Percentiles rank a stretch among this genome's conserved stretches.
Evolutionary conservation across 2,888 invertebrate genomes (phyloP).

Genomic region (Corbicula japonica): DNA sequence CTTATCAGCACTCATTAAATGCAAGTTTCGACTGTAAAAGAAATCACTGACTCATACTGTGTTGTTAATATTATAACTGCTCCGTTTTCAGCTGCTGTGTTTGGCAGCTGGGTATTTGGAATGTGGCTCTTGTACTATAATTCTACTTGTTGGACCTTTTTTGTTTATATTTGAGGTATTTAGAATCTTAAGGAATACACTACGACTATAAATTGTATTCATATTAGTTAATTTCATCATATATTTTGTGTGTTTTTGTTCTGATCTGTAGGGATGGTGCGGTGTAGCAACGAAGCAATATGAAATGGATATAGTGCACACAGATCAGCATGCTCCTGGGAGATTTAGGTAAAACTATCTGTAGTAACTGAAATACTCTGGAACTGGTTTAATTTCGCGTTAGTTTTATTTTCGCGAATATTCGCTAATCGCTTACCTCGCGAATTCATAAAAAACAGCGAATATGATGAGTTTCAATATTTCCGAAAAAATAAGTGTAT

Average conservation of each 20-base stretch:
- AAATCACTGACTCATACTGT: too few species aligned
- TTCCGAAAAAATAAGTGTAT: background rate
- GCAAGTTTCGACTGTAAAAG: too few species aligned
- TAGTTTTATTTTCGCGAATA: background rate
- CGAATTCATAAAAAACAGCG: background rate
- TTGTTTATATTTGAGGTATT: too few species aligned
- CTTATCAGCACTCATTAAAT: too few species aligned
- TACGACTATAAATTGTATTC: too few species aligned
- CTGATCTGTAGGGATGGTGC: conserved; percentile 72
- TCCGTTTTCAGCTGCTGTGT: too few species aligned
- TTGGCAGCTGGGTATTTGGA: too few species aligned
- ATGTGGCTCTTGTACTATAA: too few species aligned
- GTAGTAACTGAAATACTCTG: background rate
- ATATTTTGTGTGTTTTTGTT: conserved; percentile 4
- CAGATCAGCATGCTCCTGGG: conserved; percentile 75
- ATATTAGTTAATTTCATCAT: too few species aligned
- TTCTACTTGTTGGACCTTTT: too few species aligned
- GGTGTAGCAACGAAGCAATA: conserved; percentile 63
- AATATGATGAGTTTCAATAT: background rate
- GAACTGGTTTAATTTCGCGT: background rate
- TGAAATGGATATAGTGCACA: conserved; percentile 68
- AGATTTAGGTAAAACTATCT: conserved; percentile 70
- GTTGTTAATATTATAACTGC: too few species aligned
- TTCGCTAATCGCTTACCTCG: background rate
- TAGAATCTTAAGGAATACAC: too few species aligned